Percentiles rank a stretch among this genome's conserved stretches.
Conservation (phyloP, 2,888 invertebrate genomes). For the Crepidodera aurea region DNA sequence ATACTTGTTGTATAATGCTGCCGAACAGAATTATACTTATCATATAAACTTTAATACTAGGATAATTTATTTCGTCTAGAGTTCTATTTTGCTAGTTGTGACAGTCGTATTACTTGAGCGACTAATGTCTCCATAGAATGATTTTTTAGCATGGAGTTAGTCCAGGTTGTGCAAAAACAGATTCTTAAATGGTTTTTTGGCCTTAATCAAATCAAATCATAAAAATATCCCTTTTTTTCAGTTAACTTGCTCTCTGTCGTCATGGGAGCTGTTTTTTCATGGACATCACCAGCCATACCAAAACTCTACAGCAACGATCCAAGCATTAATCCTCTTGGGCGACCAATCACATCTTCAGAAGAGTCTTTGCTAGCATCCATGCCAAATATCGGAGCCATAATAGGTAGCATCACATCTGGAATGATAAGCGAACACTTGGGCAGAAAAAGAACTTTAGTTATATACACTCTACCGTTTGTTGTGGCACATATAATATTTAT, state of each 20-base stretch:
- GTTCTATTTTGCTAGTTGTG: no score
- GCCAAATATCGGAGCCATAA: conserved; percentile 32
- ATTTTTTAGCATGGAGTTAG: no score
- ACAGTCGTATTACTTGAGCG: no score
- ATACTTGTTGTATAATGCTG: no score
- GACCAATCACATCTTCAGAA: conserved; percentile 23
- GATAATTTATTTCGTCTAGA: no score
- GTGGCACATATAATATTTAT: conserved; percentile 11
- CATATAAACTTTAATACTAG: no score
- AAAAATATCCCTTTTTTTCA: neutral
- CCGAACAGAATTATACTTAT: no score
- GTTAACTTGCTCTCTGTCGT: no score
- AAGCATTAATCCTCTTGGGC: conserved; percentile 5
- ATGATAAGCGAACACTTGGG: conserved; percentile 58
- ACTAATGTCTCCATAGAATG: no score
- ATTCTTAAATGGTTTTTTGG: no score
- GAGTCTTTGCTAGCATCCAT: conserved; percentile 39
- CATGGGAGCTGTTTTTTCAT: conserved; percentile 1
- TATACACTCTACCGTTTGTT: conserved; percentile 48
- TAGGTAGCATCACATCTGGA: conserved; percentile 36
- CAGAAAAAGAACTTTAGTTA: conserved; percentile 70
- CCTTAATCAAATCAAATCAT: no score
- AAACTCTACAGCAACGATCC: conserved; percentile 13
- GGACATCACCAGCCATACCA: conserved; percentile 23
- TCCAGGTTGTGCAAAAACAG: no score